These are phyloP conservation scores for Caenorhabditis virilis DNA, from an alignment of 2,888 invertebrate species.

Conservation along the genomic window DNA sequence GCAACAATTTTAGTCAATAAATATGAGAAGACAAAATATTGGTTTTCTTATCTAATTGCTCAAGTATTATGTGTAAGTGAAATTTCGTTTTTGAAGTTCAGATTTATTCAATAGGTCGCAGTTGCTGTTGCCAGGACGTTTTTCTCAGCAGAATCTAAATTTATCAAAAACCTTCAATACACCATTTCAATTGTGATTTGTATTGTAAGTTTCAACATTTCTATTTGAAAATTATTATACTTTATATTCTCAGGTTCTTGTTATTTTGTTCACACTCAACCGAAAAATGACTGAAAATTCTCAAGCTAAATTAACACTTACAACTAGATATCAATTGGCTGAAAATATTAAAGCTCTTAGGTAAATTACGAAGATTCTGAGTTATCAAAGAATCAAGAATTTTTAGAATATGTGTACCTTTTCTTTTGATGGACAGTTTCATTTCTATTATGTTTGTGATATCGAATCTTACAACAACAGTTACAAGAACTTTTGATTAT, in stretches of 20 bases:
- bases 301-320: slow-evolving; percentile 18
- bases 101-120: slow-evolving; percentile 9
- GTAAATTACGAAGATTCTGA: slow-evolving; percentile 3
- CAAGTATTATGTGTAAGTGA: slow-evolving; percentile 27
- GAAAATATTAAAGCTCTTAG: slow-evolving; percentile 37
- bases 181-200: slow-evolving; percentile 18
- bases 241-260: no score
- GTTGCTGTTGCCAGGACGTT: slow-evolving; percentile 18
- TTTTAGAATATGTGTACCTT: slow-evolving; percentile 32
- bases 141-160: slow-evolving; percentile 11
- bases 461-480: slow-evolving; percentile 15
- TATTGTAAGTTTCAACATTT: no score
- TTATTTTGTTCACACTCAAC: slow-evolving; percentile 22
- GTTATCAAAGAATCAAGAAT: not conserved
- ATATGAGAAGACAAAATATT: slow-evolving; percentile 28
- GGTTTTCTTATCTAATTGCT: slow-evolving; percentile 18
- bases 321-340: slow-evolving; percentile 29
- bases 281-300: slow-evolving; percentile 22
- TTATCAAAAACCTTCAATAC: slow-evolving; percentile 24
- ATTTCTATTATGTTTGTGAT: slow-evolving; percentile 32
- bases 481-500: slow-evolving; percentile 20
- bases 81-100: not conserved
- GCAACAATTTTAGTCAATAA: slow-evolving; percentile 20
- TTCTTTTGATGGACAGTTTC: slow-evolving; percentile 26
- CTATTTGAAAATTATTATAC: no score